Percentiles rank a stretch among this genome's conserved stretches.
These are phyloP conservation scores for Oxyscelio sp. DNA, from an alignment of 2,888 invertebrate genomes.

Conservation along the genomic window DNA sequence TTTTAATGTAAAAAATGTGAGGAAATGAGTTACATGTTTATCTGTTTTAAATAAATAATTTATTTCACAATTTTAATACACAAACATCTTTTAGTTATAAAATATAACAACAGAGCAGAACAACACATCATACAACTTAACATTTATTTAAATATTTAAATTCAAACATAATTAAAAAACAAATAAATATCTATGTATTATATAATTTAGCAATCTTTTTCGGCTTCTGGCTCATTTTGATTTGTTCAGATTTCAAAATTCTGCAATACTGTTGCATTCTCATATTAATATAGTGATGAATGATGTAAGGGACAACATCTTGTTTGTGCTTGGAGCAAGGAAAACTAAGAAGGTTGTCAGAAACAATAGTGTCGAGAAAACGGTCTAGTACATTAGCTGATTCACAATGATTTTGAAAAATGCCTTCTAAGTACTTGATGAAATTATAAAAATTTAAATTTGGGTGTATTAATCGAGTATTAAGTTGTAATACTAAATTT, in stretches of 20 bases:
- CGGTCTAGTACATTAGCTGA: not conserved
- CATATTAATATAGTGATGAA: not conserved
- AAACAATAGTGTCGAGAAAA: not conserved
- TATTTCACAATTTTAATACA: no score
- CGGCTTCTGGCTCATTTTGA: constrained; percentile 24
- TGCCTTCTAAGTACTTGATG: not conserved
- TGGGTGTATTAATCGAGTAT: not conserved
- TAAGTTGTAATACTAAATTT: not conserved
- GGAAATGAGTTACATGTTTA: no score
- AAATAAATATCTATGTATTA: not conserved
- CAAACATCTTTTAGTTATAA: no score
- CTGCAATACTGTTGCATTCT: not conserved
- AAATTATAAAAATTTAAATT: not conserved
- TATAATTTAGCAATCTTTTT: not conserved
- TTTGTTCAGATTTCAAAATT: not conserved
- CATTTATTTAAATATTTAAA: no score
- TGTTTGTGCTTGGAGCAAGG: not conserved
- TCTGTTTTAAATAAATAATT: no score
- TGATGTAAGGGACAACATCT: not conserved
- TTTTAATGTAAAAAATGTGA: no score
- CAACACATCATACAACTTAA: no score
- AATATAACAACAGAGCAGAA: no score
- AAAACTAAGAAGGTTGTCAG: not conserved
- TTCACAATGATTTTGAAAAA: constrained; percentile 1
- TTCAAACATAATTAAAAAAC: no score